These are phyloP conservation scores for Emys orbicularis DNA, from an alignment of 2,797 vertebrate genomes.

Conservation along the genomic window DNA sequence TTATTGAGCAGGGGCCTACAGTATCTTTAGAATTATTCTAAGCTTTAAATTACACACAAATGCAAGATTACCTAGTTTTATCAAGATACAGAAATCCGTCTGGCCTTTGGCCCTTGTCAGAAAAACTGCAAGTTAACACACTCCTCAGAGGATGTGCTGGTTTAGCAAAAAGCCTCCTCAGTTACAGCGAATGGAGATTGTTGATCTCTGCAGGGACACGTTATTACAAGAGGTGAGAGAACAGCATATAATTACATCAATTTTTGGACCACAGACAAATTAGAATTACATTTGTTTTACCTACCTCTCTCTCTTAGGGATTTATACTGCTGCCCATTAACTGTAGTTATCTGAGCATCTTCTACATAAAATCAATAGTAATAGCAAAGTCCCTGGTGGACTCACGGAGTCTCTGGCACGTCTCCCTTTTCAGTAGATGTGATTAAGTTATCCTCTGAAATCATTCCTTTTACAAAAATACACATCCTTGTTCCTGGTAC, in stretches of 20 bases:
- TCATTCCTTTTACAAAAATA: background rate
- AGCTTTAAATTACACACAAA: background rate
- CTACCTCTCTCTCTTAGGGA: background rate
- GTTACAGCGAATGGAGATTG: background rate
- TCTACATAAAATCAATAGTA: background rate
- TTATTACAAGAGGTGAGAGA: background rate
- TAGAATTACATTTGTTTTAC: background rate
- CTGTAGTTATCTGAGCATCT: background rate
- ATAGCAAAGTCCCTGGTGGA: background rate
- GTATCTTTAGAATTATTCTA: background rate
- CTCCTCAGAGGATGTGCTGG: background rate
- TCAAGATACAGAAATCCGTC: background rate
- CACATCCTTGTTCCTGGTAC: background rate
- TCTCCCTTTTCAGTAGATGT: background rate
- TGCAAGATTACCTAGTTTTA: background rate
- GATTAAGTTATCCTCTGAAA: background rate
- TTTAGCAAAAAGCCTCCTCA: background rate
- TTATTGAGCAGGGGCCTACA: background rate
- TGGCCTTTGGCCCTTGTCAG: background rate
- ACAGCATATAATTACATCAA: background rate
- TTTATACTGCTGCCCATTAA: background rate
- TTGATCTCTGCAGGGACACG: background rate
- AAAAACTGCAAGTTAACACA: background rate
- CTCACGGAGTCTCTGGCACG: background rate
- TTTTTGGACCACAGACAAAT: constrained; percentile 12